phyloP scores from a whole-genome alignment of 2,888 invertebrate species.

The Eurois occulta region DNA sequence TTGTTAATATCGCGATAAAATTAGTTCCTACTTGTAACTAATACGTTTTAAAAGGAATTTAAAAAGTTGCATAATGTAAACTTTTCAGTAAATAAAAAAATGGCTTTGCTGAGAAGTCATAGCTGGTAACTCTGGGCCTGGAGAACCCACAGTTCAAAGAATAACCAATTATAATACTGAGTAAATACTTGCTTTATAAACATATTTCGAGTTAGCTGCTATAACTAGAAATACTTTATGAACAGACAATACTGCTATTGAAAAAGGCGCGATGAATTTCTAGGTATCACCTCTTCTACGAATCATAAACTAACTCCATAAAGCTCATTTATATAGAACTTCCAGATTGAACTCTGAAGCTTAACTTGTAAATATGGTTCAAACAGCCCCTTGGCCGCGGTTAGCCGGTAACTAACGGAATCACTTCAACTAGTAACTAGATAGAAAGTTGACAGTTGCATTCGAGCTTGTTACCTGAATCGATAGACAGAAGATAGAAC shows the following conservation, averaged over 20 bases:
- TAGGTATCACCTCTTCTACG: not conserved
- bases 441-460: slow-evolving; percentile 39
- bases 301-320: not conserved
- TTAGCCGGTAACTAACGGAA: slow-evolving; percentile 19
- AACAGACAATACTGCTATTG: not conserved
- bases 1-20: not conserved
- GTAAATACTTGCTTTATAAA: not conserved
- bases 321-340: slow-evolving; percentile 4
- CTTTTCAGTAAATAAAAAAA: not conserved
- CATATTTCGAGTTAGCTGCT: too few relatives aligned
- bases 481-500: not conserved
- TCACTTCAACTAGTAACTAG: slow-evolving; percentile 40
- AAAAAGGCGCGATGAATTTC: not conserved
- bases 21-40: not conserved
- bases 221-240: not conserved
- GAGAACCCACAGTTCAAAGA: not conserved
- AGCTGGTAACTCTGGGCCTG: not conserved
- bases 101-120: not conserved
- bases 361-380: slow-evolving; percentile 24
- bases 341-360: not conserved
- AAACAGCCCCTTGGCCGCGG: slow-evolving; percentile 10
- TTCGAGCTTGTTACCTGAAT: slow-evolving; percentile 12
- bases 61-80: not conserved
- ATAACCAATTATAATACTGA: not conserved
- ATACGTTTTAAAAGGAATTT: not conserved